Evolutionary conservation across 2,113 vertebrate species (phyloP), one percentile per base, ranked within the genome.

Genomic region (Fregata magnificens): DNA sequence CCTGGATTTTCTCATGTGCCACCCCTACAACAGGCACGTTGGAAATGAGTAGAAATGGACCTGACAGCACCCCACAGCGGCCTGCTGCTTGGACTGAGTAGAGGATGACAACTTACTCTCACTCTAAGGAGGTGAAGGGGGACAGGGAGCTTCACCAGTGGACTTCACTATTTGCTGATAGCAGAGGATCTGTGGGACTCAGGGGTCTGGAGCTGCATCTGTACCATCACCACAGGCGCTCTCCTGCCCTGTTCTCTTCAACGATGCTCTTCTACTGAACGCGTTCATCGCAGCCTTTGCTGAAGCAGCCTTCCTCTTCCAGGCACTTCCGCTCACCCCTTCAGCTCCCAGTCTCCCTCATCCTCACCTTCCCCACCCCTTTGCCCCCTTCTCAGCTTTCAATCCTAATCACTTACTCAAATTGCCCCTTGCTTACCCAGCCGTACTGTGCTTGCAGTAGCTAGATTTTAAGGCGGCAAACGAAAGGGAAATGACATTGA

Each of bases 221-320:
- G 65, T 70, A 18, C 74, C 78, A 40, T 44, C 70, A 79, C 74
- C 83, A 82, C 34, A 52, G 72, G 15, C 4, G 0, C 20, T 6
- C 11, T 70, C 32, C 82, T 79, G 66, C 52, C n/a, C 47, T 24
- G 4, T 36, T 91, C 63, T 58, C 24, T 77, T 69, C 10, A 10
- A 2, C 0, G 6, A 12, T 44, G 44, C 59, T 74, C 19, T 61
- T 38, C 28, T 55, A 0, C 29, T n/a, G 71, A 62, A 31, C 0
- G 0, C 5, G 1, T 34, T 82, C 56, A 78, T 58, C 7, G 3
- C 49, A 73, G 40, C 53, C 52, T 86, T 72, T 86, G 58, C 81
- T 50, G 76, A 72, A 66, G 13, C 66, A 80, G 36, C 45, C 62
- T 56, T 86, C 22, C 45, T 67, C 59, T 95, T 61, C 72, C 42